Base-by-base conservation (phyloP, 2,113 vertebrate genomes). In the Poeciliopsis retropinna region DNA sequence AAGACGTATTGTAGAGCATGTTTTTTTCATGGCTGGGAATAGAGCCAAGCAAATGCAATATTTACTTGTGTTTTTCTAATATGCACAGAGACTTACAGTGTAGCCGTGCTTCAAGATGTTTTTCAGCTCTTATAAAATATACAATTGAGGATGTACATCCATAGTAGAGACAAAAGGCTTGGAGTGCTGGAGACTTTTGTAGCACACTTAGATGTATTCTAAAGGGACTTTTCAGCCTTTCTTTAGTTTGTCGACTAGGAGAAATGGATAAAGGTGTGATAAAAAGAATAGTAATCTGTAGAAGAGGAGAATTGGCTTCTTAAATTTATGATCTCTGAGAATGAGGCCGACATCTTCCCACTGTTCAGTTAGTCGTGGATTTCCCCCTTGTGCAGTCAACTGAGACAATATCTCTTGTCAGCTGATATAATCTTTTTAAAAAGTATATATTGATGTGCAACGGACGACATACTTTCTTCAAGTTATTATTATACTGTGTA, bases 51-150 rank as follows among this genome's bases (percentile, higher is more conserved):
- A 57, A 75, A 64, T 54, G 30, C 15, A 32, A 60, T 69, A 37
- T 78, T 75, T 60, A 67, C 65, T 62, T 64, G 25, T n/a, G 28
- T 67, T 60, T 70, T 12, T 27, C 34, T 73, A 73, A 70, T 32
- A 57, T 62, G 62, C 64, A 28, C 17, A 67, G 22, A 31, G 60
- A 62, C 30, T 3, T 51, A 19, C 14, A 80, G n/a, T 19, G 8
- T 17, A 0, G 51, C 41, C 6, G 8, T 64, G 14, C 25, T 47
- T 68, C 3, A 27, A 32, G 68, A 41, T 67, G 62, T 67, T 9
- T 60, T 77, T 63, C 12, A 63, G n/a, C 32, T 15, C 19, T 69
- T 72, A 37, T n/a, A 79, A 79, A 68, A 75, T 72, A 67, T 37
- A 73, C 64, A 79, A 72, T 22, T 67, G 32, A 44, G 51, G 7